Evolutionary conservation across 2,888 invertebrate species (phyloP).

Genomic region (Epistrophe grossulariae): DNA sequence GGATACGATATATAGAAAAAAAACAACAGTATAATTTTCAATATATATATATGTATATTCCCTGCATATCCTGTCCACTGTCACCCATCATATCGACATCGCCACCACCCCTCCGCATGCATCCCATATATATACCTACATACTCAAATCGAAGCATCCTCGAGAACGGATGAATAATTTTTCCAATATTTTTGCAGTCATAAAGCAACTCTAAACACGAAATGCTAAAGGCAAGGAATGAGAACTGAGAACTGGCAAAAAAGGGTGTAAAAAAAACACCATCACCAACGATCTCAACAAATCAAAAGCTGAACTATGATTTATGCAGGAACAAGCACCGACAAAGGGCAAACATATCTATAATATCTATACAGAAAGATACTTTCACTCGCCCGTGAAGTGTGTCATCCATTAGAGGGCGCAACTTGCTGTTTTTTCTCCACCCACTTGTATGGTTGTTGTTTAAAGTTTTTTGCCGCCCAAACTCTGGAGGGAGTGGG

Average conservation of each 20-base stretch:
- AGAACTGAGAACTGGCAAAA: background rate
- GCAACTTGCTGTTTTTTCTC: slow-evolving; percentile 40
- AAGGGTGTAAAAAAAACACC: slow-evolving; percentile 49
- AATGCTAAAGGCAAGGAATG: background rate
- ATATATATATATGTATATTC: background rate
- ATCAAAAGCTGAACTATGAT: slow-evolving; percentile 69
- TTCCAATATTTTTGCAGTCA: slow-evolving; percentile 64
- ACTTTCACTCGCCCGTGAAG: slow-evolving; percentile 22
- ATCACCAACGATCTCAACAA: slow-evolving; percentile 60
- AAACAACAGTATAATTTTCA: background rate
- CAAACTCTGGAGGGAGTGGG: background rate
- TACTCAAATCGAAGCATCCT: slow-evolving; percentile 39
- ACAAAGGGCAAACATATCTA: slow-evolving; percentile 59
- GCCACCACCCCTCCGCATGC: no score
- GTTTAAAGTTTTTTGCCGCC: slow-evolving; percentile 35
- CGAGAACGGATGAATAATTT: slow-evolving; percentile 56
- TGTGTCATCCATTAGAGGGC: slow-evolving; percentile 70
- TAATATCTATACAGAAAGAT: background rate
- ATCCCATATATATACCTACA: background rate
- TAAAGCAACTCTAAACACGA: slow-evolving; percentile 43
- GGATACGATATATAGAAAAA: background rate
- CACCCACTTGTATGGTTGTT: slow-evolving; percentile 17
- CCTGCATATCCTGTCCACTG: background rate
- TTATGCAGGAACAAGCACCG: slow-evolving; percentile 64
- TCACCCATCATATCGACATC: background rate